Evolutionary conservation across 2,888 invertebrate genomes (phyloP).

Genomic region (Patella pellucida): DNA sequence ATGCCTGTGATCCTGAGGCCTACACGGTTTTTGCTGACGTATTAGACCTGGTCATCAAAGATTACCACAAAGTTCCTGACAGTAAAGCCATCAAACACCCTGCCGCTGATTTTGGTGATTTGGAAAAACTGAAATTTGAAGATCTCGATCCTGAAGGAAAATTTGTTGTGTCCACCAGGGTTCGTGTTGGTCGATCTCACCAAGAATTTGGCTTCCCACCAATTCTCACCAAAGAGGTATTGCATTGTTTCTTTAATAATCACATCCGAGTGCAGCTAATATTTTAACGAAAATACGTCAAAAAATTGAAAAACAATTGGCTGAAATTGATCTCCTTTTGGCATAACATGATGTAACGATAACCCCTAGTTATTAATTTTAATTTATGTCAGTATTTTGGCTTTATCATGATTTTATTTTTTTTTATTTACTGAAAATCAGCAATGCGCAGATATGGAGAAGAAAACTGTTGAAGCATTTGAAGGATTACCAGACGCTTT

Average conservation of each 20-base stretch:
- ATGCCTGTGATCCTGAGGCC: constrained; percentile 96
- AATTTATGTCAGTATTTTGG: neutral
- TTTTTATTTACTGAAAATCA: constrained; percentile 21
- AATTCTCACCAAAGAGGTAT: constrained; percentile 80
- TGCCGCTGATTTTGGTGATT: constrained; percentile 88
- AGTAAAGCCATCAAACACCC: constrained; percentile 66
- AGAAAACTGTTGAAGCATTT: constrained; percentile 43
- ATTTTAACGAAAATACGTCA: no score
- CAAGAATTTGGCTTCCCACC: constrained; percentile 72
- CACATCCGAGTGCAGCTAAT: no score
- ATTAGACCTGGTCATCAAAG: constrained; percentile 94
- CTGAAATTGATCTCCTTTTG: no score
- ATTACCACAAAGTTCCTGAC: constrained; percentile 48
- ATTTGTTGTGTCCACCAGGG: constrained; percentile 78
- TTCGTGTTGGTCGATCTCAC: constrained; percentile 64
- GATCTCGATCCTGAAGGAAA: constrained; percentile 87
- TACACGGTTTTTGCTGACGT: constrained; percentile 92
- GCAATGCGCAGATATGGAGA: constrained; percentile 56
- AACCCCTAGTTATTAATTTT: neutral
- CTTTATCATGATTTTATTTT: neutral
- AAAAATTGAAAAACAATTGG: no score
- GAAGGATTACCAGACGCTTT: constrained; percentile 54
- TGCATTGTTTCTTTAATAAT: no score
- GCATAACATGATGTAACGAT: no score
- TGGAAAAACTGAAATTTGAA: constrained; percentile 78